Evolutionary conservation across 2,888 invertebrate genomes (phyloP), one percentile per base, ranked within the genome.

Genomic region (Lissocephala sabroskyi): DNA sequence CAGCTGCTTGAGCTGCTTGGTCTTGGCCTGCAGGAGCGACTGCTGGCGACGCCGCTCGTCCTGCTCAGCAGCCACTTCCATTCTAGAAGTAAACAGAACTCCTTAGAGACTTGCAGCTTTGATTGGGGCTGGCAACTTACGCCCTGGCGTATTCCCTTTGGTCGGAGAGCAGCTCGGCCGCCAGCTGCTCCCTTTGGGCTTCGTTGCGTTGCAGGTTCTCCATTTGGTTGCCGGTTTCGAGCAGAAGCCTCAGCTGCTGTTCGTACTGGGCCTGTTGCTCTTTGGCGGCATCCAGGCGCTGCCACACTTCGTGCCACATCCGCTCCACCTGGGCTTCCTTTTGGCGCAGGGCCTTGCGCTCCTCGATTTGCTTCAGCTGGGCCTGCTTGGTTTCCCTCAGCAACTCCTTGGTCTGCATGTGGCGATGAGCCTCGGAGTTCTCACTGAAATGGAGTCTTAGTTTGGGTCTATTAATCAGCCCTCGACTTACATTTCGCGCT

Each of bases 311-410:
- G 11, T 67, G 59, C 68, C 65, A 62, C 3, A 53, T 41, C n/a
- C 52, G 16, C 6, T 74, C 55, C 5, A 63, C 32, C 17, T 58
- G 49, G 3, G 52, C 56, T 5, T 63, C 66, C 1, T 43, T 43
- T 0, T 46, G 61, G 0, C 45, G 50, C 3, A 49, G 10, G 1
- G 44, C 46, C 39, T 53, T 55, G 7, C 55, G 52, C 33, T 78
- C 65, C 29, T 64, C 62, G 11, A 71, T 78, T 45, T 71, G 71
- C 40, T 65, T 46, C 3, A 78, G 55, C 3, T 71, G 71, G 1
- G 65, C 59, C 17, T 48, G 53, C 2, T 78, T 71, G 10, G 59
- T 57, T 1, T 56, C 59, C 39, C 64, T n/a, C 0, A 71, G 56
- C 0, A 78, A 43, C 3, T 73, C 48, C 7, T 48, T 65, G 0